Conservation (phyloP, 92 coral and sea anemone species). For the Diadumene lineata region DNA sequence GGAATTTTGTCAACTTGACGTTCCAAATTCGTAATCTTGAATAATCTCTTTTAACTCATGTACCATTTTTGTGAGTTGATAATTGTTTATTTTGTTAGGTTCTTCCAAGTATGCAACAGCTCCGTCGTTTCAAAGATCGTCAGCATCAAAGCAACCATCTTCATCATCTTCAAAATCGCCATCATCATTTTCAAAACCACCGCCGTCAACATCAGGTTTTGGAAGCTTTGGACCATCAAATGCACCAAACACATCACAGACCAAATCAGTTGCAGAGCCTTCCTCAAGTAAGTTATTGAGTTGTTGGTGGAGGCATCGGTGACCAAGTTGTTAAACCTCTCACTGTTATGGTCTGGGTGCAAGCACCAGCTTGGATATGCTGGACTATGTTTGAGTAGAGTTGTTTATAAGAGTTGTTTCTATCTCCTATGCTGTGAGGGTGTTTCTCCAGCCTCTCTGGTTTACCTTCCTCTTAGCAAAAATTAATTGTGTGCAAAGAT, state of each 20-base stretch:
- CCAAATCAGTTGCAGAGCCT: not conserved
- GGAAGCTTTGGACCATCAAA: constrained; percentile 41
- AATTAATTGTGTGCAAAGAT: too few species aligned
- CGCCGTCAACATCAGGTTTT: constrained; percentile 27
- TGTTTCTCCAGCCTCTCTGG: too few species aligned
- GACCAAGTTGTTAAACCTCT: too few species aligned
- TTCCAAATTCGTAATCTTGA: too few species aligned
- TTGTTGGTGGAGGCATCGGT: too few species aligned
- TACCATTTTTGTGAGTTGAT: not conserved
- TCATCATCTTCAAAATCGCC: not conserved
- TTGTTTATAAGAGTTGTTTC: too few species aligned
- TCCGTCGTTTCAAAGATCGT: not conserved
- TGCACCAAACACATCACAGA: not conserved
- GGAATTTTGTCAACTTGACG: not conserved
- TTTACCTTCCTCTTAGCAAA: too few species aligned
- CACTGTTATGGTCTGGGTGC: too few species aligned
- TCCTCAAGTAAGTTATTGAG: not conserved
- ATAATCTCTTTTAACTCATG: not conserved
- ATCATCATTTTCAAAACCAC: not conserved
- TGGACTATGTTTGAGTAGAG: too few species aligned
- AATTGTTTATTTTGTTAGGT: constrained; percentile 1
- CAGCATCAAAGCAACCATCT: too few species aligned
- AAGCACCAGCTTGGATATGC: too few species aligned
- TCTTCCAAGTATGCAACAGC: constrained; percentile 29
- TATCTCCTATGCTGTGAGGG: too few species aligned